These are phyloP conservation scores for Linyphia triangularis DNA, from an alignment of 2,888 invertebrate species.

Conservation along the genomic window DNA sequence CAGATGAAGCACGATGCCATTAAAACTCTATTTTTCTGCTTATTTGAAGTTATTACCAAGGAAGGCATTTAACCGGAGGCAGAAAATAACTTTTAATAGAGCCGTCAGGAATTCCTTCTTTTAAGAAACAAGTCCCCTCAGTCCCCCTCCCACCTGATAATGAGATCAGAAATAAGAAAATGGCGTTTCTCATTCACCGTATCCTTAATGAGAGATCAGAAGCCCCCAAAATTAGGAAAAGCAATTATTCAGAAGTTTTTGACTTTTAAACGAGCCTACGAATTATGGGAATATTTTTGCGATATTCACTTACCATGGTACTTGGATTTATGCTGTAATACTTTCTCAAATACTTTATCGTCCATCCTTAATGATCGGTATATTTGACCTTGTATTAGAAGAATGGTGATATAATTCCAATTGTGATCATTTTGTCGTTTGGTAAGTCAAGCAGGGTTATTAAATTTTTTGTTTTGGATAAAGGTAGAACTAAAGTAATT, in stretches of 20 bases:
- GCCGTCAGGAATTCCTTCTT: conserved; percentile 19
- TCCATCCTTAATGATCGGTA: not conserved
- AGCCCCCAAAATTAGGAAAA: conserved; percentile 50
- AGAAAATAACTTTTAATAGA: conserved; percentile 62
- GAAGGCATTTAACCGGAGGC: conserved; percentile 51
- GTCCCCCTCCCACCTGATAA: conserved; percentile 17
- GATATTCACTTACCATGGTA: not conserved
- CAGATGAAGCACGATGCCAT: conserved; percentile 50
- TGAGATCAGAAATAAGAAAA: conserved; percentile 51
- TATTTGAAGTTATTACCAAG: conserved; percentile 50
- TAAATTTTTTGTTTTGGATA: conserved; percentile 1
- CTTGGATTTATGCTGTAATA: not conserved
- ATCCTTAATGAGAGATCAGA: conserved; percentile 34
- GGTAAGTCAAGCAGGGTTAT: not conserved
- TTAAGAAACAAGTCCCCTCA: conserved; percentile 19
- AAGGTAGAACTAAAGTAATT: no score
- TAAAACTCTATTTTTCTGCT: conserved; percentile 50
- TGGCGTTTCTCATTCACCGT: not conserved
- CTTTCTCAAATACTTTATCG: not conserved
- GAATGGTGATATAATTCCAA: not conserved
- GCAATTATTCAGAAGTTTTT: conserved; percentile 45
- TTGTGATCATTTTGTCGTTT: not conserved
- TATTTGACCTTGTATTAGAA: not conserved
- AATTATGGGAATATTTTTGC: conserved; percentile 38
- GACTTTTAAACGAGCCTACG: conserved; percentile 42